Percentiles rank a stretch among this genome's conserved stretches.
phyloP scores from a whole-genome alignment of 2,797 vertebrate genomes.

The Lutra lutra region DNA sequence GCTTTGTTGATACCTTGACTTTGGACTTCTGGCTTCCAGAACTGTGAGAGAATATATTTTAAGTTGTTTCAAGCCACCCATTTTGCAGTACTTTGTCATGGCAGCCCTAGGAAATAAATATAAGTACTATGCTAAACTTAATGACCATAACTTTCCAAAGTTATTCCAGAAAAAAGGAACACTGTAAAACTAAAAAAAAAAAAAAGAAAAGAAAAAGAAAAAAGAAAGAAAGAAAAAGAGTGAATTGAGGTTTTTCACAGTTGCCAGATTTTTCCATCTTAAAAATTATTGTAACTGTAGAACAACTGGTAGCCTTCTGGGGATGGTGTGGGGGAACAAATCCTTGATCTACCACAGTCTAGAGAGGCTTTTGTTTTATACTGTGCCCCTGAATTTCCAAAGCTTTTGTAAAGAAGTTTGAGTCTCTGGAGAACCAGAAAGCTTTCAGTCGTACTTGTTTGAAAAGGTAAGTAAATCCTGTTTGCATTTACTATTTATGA shows the following conservation, averaged over 20 bases:
- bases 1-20: not conserved
- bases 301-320: not conserved
- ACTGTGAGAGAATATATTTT: not conserved
- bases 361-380: not conserved
- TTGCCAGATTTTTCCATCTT: conserved; percentile 42
- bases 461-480: conserved; percentile 80
- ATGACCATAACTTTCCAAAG: conserved; percentile 57
- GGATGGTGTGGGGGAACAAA: not conserved
- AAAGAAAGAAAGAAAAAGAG: conserved; percentile 48
- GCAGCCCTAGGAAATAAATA: not conserved
- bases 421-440: conserved; percentile 75
- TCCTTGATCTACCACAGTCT: not conserved
- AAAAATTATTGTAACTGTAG: conserved; percentile 3
- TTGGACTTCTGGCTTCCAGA: not conserved
- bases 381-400: conserved; percentile 57
- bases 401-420: conserved; percentile 71
- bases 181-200: conserved; percentile 59
- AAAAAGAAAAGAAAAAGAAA: not conserved
- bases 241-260: conserved; percentile 64
- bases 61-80: not conserved
- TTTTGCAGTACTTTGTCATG: not conserved
- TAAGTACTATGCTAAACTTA: conserved; percentile 54
- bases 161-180: conserved; percentile 58
- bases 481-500: conserved; percentile 86
- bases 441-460: conserved; percentile 73